Percentiles rank a stretch among this genome's conserved stretches.
Conservation (phyloP, 2,113 vertebrate genomes). For the Vidua chalybeata region DNA sequence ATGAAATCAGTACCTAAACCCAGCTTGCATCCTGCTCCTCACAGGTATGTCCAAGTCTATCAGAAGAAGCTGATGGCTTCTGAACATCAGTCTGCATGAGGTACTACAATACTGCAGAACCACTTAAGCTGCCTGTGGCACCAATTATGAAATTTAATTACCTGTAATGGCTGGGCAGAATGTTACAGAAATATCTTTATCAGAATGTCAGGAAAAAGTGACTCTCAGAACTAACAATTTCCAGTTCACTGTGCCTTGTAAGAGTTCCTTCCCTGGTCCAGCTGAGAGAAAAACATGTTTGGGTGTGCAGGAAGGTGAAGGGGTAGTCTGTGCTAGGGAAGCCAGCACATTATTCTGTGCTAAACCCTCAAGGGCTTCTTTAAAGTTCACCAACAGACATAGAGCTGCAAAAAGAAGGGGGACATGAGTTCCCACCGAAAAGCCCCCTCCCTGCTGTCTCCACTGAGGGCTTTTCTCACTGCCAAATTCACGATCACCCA, state of each 20-base stretch:
- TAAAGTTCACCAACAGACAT: constrained; percentile 15
- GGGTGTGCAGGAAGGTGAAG: not conserved
- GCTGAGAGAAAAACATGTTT: not conserved
- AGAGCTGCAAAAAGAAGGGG: not conserved
- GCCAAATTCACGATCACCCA: not conserved
- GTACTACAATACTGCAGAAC: not conserved
- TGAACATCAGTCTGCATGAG: not conserved
- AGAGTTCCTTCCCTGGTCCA: not conserved
- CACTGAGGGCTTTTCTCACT: not conserved
- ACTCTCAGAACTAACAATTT: not conserved
- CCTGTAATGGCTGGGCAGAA: not conserved
- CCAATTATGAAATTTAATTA: not conserved
- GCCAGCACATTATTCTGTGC: not conserved
- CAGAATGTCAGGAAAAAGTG: not conserved
- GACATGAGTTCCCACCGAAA: not conserved
- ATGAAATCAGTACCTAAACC: not conserved
- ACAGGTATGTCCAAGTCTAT: not conserved
- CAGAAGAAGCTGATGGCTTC: not conserved
- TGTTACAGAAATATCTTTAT: not conserved
- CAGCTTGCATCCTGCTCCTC: not conserved
- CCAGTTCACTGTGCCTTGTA: not conserved
- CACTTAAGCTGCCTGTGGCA: not conserved
- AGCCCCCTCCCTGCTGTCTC: not conserved
- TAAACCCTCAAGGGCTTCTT: constrained; percentile 19
- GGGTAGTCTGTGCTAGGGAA: not conserved